Percentiles rank a stretch among this genome's conserved stretches.
These are phyloP conservation scores for Tribolium madens DNA, from an alignment of 1,140 invertebrate genomes.

Conservation along the genomic window DNA sequence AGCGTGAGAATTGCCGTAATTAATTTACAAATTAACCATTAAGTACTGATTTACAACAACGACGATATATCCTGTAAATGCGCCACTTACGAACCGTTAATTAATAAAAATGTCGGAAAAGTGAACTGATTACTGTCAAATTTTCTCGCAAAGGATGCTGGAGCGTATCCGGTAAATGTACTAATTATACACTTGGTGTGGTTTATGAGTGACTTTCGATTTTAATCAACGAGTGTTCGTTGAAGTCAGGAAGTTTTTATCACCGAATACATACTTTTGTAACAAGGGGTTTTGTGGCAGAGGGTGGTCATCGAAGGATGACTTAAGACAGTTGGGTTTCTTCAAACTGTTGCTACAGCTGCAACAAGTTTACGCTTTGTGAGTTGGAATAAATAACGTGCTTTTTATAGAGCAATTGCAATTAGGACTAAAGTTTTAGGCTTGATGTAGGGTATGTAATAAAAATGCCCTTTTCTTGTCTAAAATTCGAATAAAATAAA, in stretches of 20 bases:
- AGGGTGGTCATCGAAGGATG: constrained; percentile 55
- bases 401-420: constrained; percentile 40
- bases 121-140: constrained; percentile 1
- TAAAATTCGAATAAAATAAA: no score
- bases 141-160: not conserved
- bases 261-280: not conserved
- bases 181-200: not conserved
- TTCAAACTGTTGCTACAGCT: constrained; percentile 50
- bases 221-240: not conserved
- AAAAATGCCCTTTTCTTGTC: no score
- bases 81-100: not conserved
- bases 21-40: constrained; percentile 37
- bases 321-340: constrained; percentile 57
- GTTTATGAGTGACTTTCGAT: constrained; percentile 1
- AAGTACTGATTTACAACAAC: constrained; percentile 7
- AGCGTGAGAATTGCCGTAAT: constrained; percentile 54
- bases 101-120: constrained; percentile 5
- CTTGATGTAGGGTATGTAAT: constrained; percentile 32
- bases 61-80: not conserved
- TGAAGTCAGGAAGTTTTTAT: constrained; percentile 15
- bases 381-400: constrained; percentile 44
- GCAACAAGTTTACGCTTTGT: constrained; percentile 54
- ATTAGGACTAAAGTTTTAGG: constrained; percentile 40
- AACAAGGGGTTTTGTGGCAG: not conserved
- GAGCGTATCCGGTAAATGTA: not conserved